These are phyloP conservation scores for Xestia c-nigrum DNA, from an alignment of 2,888 invertebrate species.

Conservation along the genomic window DNA sequence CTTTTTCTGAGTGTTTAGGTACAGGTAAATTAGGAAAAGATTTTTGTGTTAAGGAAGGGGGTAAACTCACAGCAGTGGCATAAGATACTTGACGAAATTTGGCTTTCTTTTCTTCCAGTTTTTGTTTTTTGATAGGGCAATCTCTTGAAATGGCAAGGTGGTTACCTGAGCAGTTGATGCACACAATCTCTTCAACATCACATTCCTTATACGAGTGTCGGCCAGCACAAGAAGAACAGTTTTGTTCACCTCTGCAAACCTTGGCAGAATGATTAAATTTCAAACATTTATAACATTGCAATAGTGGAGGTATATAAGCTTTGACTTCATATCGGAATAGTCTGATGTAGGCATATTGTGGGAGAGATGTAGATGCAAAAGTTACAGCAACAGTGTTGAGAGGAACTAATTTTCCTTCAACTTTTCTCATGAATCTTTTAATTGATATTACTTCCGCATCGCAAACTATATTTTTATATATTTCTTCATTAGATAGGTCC, in stretches of 20 bases:
- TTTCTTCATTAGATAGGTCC: too few relatives aligned
- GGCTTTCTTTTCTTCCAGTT: background rate
- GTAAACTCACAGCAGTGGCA: slow-evolving; percentile 4
- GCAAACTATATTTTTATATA: too few relatives aligned
- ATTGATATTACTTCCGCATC: too few relatives aligned
- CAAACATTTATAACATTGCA: background rate
- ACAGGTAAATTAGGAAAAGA: background rate
- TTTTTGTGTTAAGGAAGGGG: background rate
- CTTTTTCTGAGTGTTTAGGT: background rate
- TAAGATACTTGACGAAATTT: slow-evolving; percentile 4
- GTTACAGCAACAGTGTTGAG: background rate
- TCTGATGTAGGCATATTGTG: background rate
- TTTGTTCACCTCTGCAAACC: background rate
- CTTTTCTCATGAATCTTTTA: too few relatives aligned
- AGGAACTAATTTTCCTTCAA: background rate
- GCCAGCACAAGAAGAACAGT: slow-evolving; percentile 5
- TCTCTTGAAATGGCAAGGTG: slow-evolving; percentile 2
- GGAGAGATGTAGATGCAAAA: background rate
- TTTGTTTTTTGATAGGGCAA: slow-evolving; percentile 4
- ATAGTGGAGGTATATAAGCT: background rate
- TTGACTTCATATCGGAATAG: background rate
- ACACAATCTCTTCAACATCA: background rate
- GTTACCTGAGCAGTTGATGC: slow-evolving; percentile 1
- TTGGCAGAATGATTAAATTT: background rate
- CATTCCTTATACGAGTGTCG: background rate